Base-by-base conservation (phyloP, 1,140 invertebrate genomes). In the Chrysomallon squamiferum region DNA sequence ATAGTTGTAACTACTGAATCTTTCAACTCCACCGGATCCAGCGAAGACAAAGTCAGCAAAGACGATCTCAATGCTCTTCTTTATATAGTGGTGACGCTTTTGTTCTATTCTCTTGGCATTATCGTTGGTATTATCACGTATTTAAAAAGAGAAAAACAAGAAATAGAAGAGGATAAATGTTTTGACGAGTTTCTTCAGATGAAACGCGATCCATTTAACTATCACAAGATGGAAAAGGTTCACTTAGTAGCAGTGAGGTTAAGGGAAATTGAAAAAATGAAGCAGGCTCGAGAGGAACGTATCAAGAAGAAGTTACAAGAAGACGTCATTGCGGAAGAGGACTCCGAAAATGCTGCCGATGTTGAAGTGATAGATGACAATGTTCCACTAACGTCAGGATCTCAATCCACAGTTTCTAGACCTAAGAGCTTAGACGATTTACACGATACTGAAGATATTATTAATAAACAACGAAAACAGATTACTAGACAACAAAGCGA, bases 81-180 rank as follows among this genome's bases (percentile, higher is more conserved):
- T 13, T 83, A 83, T 62, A 83, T 83, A 27, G 76, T 83, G 0
- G 74, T 81, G 32, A 80, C 79, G 2, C 71, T 83, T 3, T 65
- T 81, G 25, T 83, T 83, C 62, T 83, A 83, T 64, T 81, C 81
- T 4, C 64, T 79, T 43, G 81, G 81, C 15, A 81, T 83, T 33
- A 72, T 80, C 15, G 65, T 81, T 20, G 81, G 76, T 32, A 83
- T 83, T 35, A 72, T 83, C 50, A 76, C 69, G 15, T 83, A 83
- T 67, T 64, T 83, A 22, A 81, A 81, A 62, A 59, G 76, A 38
- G 81, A 83, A 59, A 74, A 72, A 38, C 59, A 61, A 9, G 81
- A 83, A 29, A 79, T 81, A 29, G 77, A 76, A 49, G 78, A 83
- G 58, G 76, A 78, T 32, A 80, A 75, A 66, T 56, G 65, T 22